Conservation (phyloP, 2,888 invertebrate species). For the Colostygia pectinataria region DNA sequence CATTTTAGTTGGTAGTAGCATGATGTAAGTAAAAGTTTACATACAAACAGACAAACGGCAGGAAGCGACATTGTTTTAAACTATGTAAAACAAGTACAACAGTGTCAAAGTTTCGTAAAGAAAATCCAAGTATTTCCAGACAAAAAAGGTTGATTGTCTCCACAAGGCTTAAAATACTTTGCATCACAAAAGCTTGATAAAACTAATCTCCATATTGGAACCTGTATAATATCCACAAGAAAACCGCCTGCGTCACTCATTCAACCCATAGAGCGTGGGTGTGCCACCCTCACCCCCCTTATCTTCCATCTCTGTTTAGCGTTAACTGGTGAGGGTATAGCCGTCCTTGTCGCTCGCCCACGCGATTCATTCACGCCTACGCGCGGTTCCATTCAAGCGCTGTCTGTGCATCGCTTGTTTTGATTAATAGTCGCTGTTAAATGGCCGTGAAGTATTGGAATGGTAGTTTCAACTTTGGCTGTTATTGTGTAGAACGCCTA, state of each 20-base stretch:
- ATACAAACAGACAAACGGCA: too few relatives aligned
- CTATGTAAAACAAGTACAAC: too few relatives aligned
- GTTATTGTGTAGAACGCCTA: slow-evolving; percentile 5
- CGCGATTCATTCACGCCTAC: slow-evolving; percentile 67
- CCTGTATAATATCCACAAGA: slow-evolving; percentile 18
- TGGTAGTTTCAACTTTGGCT: slow-evolving; percentile 4
- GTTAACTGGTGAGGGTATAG: slow-evolving; percentile 6
- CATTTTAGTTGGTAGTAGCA: too few relatives aligned
- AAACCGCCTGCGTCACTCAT: slow-evolving; percentile 55
- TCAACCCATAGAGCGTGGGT: slow-evolving; percentile 53
- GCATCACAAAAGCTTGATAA: neutral
- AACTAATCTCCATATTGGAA: slow-evolving; percentile 27
- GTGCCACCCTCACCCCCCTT: slow-evolving; percentile 31
- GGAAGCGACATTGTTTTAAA: too few relatives aligned
- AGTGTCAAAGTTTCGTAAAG: too few relatives aligned
- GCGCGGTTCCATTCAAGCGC: slow-evolving; percentile 56
- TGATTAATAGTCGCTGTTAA: slow-evolving; percentile 41
- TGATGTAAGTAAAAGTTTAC: too few relatives aligned
- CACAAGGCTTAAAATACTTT: neutral
- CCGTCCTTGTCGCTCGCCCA: slow-evolving; percentile 52
- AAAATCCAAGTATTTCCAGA: too few relatives aligned
- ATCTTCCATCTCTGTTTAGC: slow-evolving; percentile 16
- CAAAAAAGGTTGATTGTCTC: neutral
- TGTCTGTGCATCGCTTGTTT: slow-evolving; percentile 41
- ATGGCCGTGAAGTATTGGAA: slow-evolving; percentile 11